phyloP scores from a whole-genome alignment of 2,113 vertebrate genomes.

The Equus przewalskii region DNA sequence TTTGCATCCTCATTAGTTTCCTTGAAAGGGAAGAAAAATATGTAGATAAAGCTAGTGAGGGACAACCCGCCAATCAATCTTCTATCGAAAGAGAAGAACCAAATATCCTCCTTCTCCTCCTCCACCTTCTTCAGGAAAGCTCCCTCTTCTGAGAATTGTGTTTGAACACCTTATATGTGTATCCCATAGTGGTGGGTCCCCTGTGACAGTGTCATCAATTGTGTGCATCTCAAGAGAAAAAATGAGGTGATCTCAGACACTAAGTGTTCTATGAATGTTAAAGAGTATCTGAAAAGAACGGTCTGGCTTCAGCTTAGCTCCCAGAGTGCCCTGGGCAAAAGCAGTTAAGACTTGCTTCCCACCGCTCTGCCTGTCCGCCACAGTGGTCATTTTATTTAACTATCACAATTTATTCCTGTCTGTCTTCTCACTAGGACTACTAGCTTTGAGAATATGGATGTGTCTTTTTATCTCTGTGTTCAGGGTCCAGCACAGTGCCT shows the following conservation, averaged over 20 bases:
- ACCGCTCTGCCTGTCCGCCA: not conserved
- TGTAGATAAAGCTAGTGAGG: not conserved
- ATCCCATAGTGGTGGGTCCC: not conserved
- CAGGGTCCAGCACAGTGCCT: not conserved
- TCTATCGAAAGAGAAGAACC: not conserved
- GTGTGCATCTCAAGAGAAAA: not conserved
- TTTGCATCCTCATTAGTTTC: constrained; percentile 1
- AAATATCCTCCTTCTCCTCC: not conserved
- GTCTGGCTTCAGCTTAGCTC: not conserved
- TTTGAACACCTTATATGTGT: not conserved
- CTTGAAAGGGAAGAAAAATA: not conserved
- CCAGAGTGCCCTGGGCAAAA: not conserved
- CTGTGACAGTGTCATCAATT: not conserved
- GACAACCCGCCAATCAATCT: not conserved
- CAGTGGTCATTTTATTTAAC: not conserved
- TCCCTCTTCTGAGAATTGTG: not conserved
- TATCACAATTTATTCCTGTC: not conserved
- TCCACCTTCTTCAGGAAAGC: not conserved
- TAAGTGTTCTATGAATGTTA: not conserved
- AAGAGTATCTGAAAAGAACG: not conserved
- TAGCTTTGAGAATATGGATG: not conserved
- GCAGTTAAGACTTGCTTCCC: not conserved
- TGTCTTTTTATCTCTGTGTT: not conserved
- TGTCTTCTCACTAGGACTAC: not conserved
- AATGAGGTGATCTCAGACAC: not conserved